Percentiles rank a stretch among this genome's conserved stretches.
Evolutionary conservation across 2,797 vertebrate genomes (phyloP).

Genomic region (Enteromius argenteus): DNA sequence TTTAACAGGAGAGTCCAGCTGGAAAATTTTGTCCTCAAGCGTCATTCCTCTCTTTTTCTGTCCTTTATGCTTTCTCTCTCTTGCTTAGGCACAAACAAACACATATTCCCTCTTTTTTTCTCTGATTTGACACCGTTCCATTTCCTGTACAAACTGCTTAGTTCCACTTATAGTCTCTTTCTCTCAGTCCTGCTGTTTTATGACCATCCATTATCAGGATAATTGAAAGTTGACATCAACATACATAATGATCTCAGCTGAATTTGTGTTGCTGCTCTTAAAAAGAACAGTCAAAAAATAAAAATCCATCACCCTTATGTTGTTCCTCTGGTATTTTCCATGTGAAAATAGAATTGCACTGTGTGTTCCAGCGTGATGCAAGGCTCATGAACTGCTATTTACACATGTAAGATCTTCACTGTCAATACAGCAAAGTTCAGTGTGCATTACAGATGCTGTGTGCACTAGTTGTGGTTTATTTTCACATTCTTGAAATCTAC

Average conservation of each 20-base stretch:
- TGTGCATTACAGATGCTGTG: neutral
- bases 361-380: neutral
- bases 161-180: conserved; percentile 70
- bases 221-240: conserved; percentile 75
- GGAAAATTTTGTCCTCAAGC: conserved; percentile 54
- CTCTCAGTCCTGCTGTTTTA: conserved; percentile 49
- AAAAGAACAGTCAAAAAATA: conserved; percentile 48
- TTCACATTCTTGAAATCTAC: neutral
- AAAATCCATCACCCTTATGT: neutral
- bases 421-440: neutral
- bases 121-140: conserved; percentile 57
- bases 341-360: neutral
- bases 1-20: conserved; percentile 46
- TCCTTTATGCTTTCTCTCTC: conserved; percentile 34
- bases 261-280: conserved; percentile 70
- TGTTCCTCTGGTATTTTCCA: neutral
- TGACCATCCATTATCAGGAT: conserved; percentile 64
- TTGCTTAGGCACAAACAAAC: conserved; percentile 25
- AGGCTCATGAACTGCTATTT: neutral
- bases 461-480: neutral
- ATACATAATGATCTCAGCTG: conserved; percentile 71
- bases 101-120: conserved; percentile 24
- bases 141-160: conserved; percentile 76
- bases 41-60: conserved; percentile 56
- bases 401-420: neutral